These are phyloP conservation scores for Colius striatus DNA, from an alignment of 2,113 vertebrate genomes.

Conservation along the genomic window DNA sequence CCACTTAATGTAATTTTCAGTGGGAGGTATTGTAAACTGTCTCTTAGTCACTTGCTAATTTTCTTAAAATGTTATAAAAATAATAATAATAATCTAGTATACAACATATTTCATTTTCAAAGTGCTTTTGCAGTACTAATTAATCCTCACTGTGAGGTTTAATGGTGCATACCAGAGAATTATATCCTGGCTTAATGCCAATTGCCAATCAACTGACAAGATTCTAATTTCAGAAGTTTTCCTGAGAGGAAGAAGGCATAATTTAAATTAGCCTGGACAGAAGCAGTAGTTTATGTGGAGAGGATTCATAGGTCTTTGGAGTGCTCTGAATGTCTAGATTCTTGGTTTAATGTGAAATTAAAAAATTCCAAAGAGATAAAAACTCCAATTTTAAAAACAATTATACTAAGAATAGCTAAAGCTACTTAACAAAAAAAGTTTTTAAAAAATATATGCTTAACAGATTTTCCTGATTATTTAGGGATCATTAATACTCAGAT, in stretches of 20 bases:
- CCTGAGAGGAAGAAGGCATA: conserved; percentile 43
- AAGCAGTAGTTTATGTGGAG: not conserved
- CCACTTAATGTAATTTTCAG: conserved; percentile 42
- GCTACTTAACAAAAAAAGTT: not conserved
- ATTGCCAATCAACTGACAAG: conserved; percentile 54
- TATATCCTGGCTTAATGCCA: conserved; percentile 61
- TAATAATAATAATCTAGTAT: conserved; percentile 65
- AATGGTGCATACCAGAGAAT: conserved; percentile 61
- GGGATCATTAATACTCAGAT: not conserved
- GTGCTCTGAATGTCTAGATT: not conserved
- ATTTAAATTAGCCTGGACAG: conserved; percentile 61
- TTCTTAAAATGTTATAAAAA: conserved; percentile 37
- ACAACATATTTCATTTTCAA: conserved; percentile 64
- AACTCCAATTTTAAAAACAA: conserved; percentile 34
- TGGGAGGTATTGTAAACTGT: conserved; percentile 25
- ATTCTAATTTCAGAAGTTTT: conserved; percentile 60
- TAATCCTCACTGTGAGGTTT: conserved; percentile 68
- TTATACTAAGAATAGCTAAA: conserved; percentile 11
- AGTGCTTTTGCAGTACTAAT: conserved; percentile 62
- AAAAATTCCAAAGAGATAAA: not conserved
- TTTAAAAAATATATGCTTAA: not conserved
- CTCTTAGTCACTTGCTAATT: conserved; percentile 43
- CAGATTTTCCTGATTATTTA: conserved; percentile 19
- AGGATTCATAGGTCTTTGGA: conserved; percentile 25
- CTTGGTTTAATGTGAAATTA: conserved; percentile 6